Evolutionary conservation across 2,888 invertebrate species (phyloP).

Genomic region (Napeogenes inachia): DNA sequence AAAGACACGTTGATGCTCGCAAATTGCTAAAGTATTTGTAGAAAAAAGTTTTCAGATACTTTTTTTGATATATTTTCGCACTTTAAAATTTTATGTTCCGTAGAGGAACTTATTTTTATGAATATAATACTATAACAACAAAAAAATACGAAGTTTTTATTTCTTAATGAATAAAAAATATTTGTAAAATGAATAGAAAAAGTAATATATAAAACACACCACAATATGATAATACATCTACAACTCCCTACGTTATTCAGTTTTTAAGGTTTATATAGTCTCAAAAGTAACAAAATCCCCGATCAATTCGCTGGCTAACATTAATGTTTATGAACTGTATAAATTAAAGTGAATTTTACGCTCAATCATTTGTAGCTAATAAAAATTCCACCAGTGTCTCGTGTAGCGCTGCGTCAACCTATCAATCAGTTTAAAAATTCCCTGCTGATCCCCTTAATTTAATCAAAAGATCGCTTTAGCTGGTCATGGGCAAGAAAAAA

Average conservation of each 20-base stretch:
- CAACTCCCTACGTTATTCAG: no score
- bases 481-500: slow-evolving; percentile 71
- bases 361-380: slow-evolving; percentile 72
- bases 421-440: slow-evolving; percentile 76
- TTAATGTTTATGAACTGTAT: slow-evolving; percentile 67
- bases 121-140: no score
- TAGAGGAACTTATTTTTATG: no score
- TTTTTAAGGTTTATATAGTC: background rate
- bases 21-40: no score
- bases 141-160: no score
- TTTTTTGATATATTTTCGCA: no score
- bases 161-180: no score
- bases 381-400: slow-evolving; percentile 67
- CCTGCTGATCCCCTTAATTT: slow-evolving; percentile 74
- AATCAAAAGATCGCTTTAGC: slow-evolving; percentile 75
- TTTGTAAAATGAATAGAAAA: no score
- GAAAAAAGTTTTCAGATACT: no score
- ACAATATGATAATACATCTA: background rate
- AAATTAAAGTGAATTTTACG: slow-evolving; percentile 52
- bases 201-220: background rate
- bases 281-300: slow-evolving; percentile 7
- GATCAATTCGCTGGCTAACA: slow-evolving; percentile 27
- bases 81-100: no score
- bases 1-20: no score
- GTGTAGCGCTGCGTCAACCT: slow-evolving; percentile 74